phyloP scores from a whole-genome alignment of 2,888 invertebrate species.

The Antheraea assamensis region DNA sequence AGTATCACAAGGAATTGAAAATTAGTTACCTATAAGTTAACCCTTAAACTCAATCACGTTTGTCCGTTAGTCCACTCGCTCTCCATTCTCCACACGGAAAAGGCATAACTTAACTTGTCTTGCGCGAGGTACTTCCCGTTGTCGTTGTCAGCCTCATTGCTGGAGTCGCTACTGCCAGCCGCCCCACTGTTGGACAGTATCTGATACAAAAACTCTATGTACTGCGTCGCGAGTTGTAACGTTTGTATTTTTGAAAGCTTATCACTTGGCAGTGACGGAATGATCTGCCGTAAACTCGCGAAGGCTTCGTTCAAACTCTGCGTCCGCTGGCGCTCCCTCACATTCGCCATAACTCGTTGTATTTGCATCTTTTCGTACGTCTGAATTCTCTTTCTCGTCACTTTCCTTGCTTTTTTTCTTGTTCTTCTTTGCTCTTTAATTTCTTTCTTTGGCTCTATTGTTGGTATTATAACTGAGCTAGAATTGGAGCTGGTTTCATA shows the following conservation, averaged over 20 bases:
- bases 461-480: constrained; percentile 34
- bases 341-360: constrained; percentile 97
- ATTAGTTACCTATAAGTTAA: background rate
- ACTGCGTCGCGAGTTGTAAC: constrained; percentile 94
- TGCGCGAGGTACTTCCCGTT: constrained; percentile 91
- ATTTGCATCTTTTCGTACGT: constrained; percentile 90
- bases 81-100: constrained; percentile 99
- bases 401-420: constrained; percentile 70
- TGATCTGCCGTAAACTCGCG: constrained; percentile 95
- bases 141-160: constrained; percentile 70
- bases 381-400: constrained; percentile 84
- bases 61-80: constrained; percentile 90
- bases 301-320: constrained; percentile 98
- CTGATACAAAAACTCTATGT: constrained; percentile 97
- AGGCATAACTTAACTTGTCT: constrained; percentile 96
- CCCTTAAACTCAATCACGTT: constrained; percentile 55
- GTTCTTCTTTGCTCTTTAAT: constrained; percentile 67
- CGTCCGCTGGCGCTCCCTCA: constrained; percentile 96
- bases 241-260: constrained; percentile 99
- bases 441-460: constrained; percentile 62
- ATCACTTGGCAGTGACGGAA: constrained; percentile 98
- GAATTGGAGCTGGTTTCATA: constrained; percentile 54
- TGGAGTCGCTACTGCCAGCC: constrained; percentile 61
- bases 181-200: constrained; percentile 85
- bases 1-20: background rate